Evolutionary conservation across 92 coral and sea anemone genomes (phyloP).

Genomic region (Meandrina meandrites): DNA sequence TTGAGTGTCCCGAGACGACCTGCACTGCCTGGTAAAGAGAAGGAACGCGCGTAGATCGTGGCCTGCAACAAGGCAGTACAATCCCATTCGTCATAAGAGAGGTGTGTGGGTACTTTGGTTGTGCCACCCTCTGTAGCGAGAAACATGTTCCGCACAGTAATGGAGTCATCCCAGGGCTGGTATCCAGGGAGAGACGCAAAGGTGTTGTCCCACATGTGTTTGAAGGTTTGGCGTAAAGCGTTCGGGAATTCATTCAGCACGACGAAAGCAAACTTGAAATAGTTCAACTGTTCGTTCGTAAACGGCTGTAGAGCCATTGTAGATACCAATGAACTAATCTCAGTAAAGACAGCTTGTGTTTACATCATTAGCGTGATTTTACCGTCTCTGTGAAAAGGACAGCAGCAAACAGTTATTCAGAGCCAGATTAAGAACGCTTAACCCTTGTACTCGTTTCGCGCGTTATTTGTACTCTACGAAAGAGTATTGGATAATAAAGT

Average conservation of each 20-base stretch:
- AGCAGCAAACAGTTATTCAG: too few species aligned
- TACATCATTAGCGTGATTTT: too few species aligned
- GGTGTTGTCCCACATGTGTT: too few species aligned
- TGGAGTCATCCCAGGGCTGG: too few species aligned
- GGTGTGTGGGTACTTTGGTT: not conserved
- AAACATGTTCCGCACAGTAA: too few species aligned
- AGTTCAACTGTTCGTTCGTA: not conserved
- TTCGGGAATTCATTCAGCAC: slow-evolving; percentile 23
- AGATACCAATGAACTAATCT: not conserved
- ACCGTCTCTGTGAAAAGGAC: too few species aligned
- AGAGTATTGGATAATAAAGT: too few species aligned
- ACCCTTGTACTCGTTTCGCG: too few species aligned
- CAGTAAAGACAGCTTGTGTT: not conserved
- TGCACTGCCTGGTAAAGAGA: not conserved
- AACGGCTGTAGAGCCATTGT: not conserved
- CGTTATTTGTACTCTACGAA: too few species aligned
- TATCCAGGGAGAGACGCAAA: too few species aligned
- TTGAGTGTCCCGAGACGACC: not conserved
- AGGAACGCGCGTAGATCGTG: slow-evolving; percentile 25
- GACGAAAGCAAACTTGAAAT: slow-evolving; percentile 45
- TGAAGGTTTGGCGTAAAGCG: too few species aligned
- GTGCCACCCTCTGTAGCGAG: not conserved
- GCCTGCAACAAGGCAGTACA: slow-evolving; percentile 39
- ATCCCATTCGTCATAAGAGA: not conserved
- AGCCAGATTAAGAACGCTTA: too few species aligned